Conservation (phyloP, 2,888 invertebrate species). For the Leptogaster cylindrica region DNA sequence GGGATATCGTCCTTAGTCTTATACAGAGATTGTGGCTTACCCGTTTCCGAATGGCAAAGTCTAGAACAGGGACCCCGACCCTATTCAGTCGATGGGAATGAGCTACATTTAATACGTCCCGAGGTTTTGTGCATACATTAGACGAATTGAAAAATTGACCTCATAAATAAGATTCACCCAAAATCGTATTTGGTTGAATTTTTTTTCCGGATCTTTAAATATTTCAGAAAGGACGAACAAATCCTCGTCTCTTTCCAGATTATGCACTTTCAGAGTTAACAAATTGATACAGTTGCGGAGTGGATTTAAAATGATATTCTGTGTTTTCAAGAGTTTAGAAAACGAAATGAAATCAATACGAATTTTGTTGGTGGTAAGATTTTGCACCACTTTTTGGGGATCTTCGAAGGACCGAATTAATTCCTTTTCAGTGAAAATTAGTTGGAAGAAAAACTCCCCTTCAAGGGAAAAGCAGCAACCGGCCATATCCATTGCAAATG, state of each 20-base stretch:
- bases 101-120: conserved; percentile 41
- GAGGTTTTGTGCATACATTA: conserved; percentile 43
- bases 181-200: conserved; percentile 43
- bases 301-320: no score
- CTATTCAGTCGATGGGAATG: conserved; percentile 18
- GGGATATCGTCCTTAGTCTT: conserved; percentile 38
- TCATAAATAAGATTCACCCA: conserved; percentile 46
- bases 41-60: neutral
- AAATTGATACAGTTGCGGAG: conserved; percentile 30
- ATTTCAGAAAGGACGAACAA: conserved; percentile 31
- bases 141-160: conserved; percentile 46
- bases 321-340: no score
- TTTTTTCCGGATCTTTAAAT: conserved; percentile 43
- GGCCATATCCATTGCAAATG: conserved; percentile 25
- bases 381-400: conserved; percentile 1
- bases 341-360: no score
- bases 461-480: neutral
- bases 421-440: no score
- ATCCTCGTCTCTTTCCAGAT: neutral
- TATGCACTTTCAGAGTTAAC: neutral
- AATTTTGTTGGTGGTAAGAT: conserved; percentile 5
- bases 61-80: conserved; percentile 15
- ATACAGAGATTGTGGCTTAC: conserved; percentile 6
- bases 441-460: conserved; percentile 3
- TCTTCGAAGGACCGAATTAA: no score